Base-by-base conservation (phyloP, 2,797 vertebrate species). In the Vultur gryphus region DNA sequence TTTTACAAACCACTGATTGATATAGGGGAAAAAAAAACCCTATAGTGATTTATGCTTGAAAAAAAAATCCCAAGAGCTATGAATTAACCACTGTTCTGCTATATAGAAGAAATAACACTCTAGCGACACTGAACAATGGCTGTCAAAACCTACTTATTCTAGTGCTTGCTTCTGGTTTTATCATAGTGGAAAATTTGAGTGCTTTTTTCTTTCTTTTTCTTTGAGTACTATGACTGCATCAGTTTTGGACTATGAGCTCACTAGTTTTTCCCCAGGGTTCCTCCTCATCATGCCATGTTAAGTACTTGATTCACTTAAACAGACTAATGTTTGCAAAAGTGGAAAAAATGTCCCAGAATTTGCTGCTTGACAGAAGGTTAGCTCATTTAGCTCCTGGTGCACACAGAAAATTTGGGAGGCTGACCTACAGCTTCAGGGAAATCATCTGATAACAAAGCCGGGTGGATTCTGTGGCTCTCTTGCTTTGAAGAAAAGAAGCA, bases 141-240 rank as follows among this genome's bases (percentile, higher is more conserved):
- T 96, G 79, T 98, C 97, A 97, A 97, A 97, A 93, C 51, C 69
- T 87, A 67, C 84, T 88, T 97, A 91, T 95, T 95, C 96, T 97
- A 95, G 80, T 61, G 70, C 92, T 97, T 96, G 92, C 97, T 97
- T 98, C 97, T 98, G 98, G 97, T 98, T 98, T 98, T 98, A 98
- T 99, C 98, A 97, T 98, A 97, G 96, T 98, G 98, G 98, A 98
- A 98, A 98, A 89, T 98, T 80, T 98, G 98, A 98, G 94, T 95
- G 33, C 9, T 77, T 90, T 95, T 96, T 97, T 97, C 92, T 97
- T 94, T 75, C 55, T 78, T 95, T 96, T 97, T 98, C 97, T 97
- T 97, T 97, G 95, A 98, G 85, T 87, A 81, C 92, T 97, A 91
- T 98, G 97, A 98, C 94, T 96, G 87, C 97, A 94, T 97, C 89